Base-by-base conservation (phyloP, 2,888 invertebrate genomes). In the Tanypteryx hageni region DNA sequence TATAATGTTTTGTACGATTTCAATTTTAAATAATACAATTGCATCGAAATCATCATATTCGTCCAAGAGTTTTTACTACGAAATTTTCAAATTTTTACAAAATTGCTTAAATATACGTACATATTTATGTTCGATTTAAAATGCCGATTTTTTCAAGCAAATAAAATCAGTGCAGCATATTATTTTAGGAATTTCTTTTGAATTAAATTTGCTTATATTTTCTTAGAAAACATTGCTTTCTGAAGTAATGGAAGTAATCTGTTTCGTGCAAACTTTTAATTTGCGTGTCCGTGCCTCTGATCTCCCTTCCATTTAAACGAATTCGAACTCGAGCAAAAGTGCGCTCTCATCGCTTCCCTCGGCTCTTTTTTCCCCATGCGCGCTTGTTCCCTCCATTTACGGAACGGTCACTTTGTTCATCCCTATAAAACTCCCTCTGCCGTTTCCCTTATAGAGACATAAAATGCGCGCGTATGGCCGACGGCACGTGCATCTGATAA, bases 321-420 rank as follows among this genome's bases (percentile, higher is more conserved):
- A 68, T 22, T 22, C n/a, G 68, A 68, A 68, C 16, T 14, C 16
- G 8, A 16, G 68, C 68, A n/a, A 68, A 27, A 27, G 76, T 22
- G 76, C 59, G 86, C 44, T 64, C 56, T 31, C 9, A 16, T 18
- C 68, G n/a, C 86, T 31, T 68, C 64, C 89, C 59, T 27, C 58
- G 9, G 58, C 58, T n/a, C 18, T 57, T 44, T n/a, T 13, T 31
- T 85, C 58, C 13, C 22, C 44, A 44, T 44, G 64, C 13, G 89
- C 64, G 27, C 89, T 89, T 27, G 44, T 89, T 89, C n/a, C 89
- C 16, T 89, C 89, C 89, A 89, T 89, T 64, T 89, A 89, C 64
- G 89, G 89, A 18, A 0, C 68, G 89, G 89, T 68, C 89, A 89
- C 89, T 89, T 89, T 89, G 89, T 89, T 89, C 89, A 89, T 89